Percentiles rank a stretch among this genome's conserved stretches.
phyloP scores from a whole-genome alignment of 2,888 invertebrate species.

The Drosophila setosimentum region DNA sequence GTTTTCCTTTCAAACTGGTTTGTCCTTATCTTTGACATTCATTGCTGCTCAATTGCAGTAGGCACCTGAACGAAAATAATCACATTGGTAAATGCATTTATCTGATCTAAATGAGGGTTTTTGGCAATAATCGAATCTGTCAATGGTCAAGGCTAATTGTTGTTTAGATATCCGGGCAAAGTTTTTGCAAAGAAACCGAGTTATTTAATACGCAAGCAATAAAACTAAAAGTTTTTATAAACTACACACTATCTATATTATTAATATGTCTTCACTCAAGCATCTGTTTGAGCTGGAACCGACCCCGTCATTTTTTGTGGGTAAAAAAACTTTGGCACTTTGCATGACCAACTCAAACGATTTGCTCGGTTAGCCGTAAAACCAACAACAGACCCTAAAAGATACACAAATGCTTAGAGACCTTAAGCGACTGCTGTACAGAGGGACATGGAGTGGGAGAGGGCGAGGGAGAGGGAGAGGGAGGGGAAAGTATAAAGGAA shows the following conservation, averaged over 20 bases:
- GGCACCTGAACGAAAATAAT: conserved; percentile 30
- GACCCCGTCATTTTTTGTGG: conserved; percentile 18
- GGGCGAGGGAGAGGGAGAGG: neutral
- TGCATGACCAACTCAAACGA: conserved; percentile 76
- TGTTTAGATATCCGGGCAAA: neutral
- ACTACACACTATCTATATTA: conserved; percentile 46
- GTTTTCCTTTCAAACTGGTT: conserved; percentile 21
- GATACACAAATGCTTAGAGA: conserved; percentile 67
- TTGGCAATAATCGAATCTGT: conserved; percentile 10
- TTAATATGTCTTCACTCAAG: conserved; percentile 59
- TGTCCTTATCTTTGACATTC: conserved; percentile 48
- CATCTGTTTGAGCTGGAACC: conserved; percentile 39
- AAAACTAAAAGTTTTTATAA: conserved; percentile 51
- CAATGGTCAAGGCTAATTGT: conserved; percentile 18
- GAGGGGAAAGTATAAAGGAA: conserved; percentile 2
- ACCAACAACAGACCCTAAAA: conserved; percentile 65
- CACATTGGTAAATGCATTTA: conserved; percentile 8
- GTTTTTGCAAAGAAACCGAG: neutral
- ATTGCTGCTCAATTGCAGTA: conserved; percentile 61
- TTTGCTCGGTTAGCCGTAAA: conserved; percentile 72
- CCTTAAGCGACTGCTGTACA: conserved; percentile 64
- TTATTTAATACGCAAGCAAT: conserved; percentile 38
- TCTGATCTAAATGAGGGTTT: conserved; percentile 6
- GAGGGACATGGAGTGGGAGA: neutral
- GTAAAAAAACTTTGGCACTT: conserved; percentile 74